Conservation (phyloP, 2,797 vertebrate species). For the Serranus cabrilla region DNA sequence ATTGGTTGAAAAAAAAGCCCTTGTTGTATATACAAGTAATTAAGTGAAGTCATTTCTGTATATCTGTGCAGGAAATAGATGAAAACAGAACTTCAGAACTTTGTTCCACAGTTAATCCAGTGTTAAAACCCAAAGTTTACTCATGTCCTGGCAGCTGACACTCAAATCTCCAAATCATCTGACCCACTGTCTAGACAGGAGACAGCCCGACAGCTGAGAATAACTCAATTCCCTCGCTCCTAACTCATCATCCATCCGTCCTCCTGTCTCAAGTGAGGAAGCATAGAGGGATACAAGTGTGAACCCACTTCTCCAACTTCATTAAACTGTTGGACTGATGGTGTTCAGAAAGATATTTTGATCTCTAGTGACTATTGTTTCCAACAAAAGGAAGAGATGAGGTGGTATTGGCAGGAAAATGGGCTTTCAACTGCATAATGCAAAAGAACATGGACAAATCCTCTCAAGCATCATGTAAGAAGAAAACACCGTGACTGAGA, state of each 20-base stretch:
- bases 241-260: slow-evolving; percentile 48
- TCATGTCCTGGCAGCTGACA: slow-evolving; percentile 53
- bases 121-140: slow-evolving; percentile 52
- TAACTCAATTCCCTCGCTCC: slow-evolving; percentile 48
- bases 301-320: slow-evolving; percentile 46
- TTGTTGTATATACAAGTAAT: background rate
- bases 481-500: slow-evolving; percentile 38
- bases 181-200: slow-evolving; percentile 69
- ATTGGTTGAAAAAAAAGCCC: background rate
- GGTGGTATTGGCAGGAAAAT: slow-evolving; percentile 62
- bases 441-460: slow-evolving; percentile 69
- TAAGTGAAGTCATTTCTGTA: background rate
- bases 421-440: slow-evolving; percentile 70
- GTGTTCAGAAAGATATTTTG: slow-evolving; percentile 39
- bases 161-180: slow-evolving; percentile 65
- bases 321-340: slow-evolving; percentile 60
- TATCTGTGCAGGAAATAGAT: background rate
- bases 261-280: slow-evolving; percentile 46
- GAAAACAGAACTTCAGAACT: slow-evolving; percentile 18
- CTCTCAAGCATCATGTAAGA: slow-evolving; percentile 50
- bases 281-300: slow-evolving; percentile 34
- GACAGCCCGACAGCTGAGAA: slow-evolving; percentile 59
- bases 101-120: slow-evolving; percentile 36
- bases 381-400: slow-evolving; percentile 53
- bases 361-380: slow-evolving; percentile 64